Base-by-base conservation (phyloP, 2,113 vertebrate species). In the Agelaius phoeniceus region DNA sequence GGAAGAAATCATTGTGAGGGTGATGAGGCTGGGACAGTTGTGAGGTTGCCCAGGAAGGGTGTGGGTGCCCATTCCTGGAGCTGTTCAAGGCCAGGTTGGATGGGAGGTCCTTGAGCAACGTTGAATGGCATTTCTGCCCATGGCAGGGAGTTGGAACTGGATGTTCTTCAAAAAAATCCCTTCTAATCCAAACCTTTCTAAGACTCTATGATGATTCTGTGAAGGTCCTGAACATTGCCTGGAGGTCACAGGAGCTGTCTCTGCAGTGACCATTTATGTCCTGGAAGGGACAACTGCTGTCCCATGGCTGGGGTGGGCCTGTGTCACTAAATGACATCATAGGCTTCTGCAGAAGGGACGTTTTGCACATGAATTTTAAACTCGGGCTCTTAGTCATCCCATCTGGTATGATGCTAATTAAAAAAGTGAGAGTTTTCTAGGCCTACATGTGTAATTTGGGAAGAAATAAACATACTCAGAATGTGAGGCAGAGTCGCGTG, bases 341-440 rank as follows among this genome's bases (percentile, higher is more conserved):
- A 63, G 82, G 30, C 35, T 89, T 12, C 68, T 31, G 37, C n/a
- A 39, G 57, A 89, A 75, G 37, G 77, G 57, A 75, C 62, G 51
- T 43, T 93, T 90, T 71, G 35, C 77, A 52, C 33, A 30, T 59
- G 61, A 81, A 78, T 92, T 95, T 95, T 90, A 84, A 95, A 72
- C 2, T 19, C 57, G 35, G 7, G 6, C 59, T 93, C 90, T 93
- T 81, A 94, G 86, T 93, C 93, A 96, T 75, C 65, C 93, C 93
- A 96, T 95, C 93, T 97, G 86, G 43, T 90, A 87, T 41, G 65
- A 84, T 51, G 37, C 86, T 87, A 91, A 94, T 89, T 95, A 9
- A 89, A 95, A 97, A 92, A 90, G 68, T 89, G 91, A 95, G 80
- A 92, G 52, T 41, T 90, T 92, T 84, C 80, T 68, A 61, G 84